Conservation (phyloP, 1,140 invertebrate genomes). For the Thaumetopoea pityocampa region DNA sequence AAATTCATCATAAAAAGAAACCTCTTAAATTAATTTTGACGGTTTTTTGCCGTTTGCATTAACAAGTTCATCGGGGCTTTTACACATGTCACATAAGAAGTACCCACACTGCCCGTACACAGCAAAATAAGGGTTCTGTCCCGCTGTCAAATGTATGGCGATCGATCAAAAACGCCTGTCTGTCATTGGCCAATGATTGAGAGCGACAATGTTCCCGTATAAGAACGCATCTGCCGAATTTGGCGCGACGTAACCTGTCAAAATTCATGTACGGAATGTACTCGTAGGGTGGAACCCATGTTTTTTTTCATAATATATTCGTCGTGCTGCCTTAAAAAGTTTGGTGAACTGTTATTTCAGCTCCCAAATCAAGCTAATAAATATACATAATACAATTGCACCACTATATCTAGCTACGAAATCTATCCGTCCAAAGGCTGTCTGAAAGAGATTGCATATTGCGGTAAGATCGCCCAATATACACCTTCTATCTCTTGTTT, state of each 20-base stretch:
- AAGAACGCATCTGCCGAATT: slow-evolving; percentile 40
- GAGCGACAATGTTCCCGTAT: slow-evolving; percentile 17
- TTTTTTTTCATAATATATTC: slow-evolving; percentile 20
- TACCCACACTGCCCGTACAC: slow-evolving; percentile 7
- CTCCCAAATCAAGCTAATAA: too few species aligned
- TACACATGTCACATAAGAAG: slow-evolving; percentile 12
- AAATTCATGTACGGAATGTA: slow-evolving; percentile 18
- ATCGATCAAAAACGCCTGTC: slow-evolving; percentile 38
- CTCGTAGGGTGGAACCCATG: background rate
- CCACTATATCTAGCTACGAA: too few species aligned
- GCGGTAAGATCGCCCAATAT: too few species aligned
- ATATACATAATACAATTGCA: too few species aligned
- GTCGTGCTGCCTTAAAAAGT: background rate
- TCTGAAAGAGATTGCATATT: too few species aligned
- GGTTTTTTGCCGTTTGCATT: background rate
- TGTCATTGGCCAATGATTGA: slow-evolving; percentile 38
- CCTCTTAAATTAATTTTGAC: slow-evolving; percentile 5
- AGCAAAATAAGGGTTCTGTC: slow-evolving; percentile 23
- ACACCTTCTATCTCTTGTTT: too few species aligned
- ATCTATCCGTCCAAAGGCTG: too few species aligned
- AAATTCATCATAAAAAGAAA: slow-evolving; percentile 10
- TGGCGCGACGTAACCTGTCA: slow-evolving; percentile 24
- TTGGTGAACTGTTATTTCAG: too few species aligned
- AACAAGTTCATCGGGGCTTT: slow-evolving; percentile 17
- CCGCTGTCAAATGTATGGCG: slow-evolving; percentile 23